phyloP scores from a whole-genome alignment of 2,113 vertebrate species.

The Rhegmatorhina hoffmannsi region DNA sequence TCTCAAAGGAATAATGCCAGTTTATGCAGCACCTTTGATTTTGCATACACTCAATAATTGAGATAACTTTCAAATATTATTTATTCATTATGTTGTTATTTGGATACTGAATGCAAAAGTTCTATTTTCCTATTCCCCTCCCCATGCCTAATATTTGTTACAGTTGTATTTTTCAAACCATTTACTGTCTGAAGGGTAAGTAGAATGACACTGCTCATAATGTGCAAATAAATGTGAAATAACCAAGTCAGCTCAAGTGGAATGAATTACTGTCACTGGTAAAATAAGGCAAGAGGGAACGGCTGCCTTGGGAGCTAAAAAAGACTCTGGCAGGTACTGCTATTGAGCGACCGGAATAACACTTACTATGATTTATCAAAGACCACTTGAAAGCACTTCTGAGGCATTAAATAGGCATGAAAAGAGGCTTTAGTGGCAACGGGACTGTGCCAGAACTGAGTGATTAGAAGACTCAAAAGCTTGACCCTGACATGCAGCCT shows the following conservation, averaged over 20 bases:
- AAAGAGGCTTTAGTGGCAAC: slow-evolving; percentile 72
- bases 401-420: slow-evolving; percentile 84
- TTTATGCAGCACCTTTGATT: slow-evolving; percentile 66
- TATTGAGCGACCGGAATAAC: slow-evolving; percentile 81
- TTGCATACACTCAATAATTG: slow-evolving; percentile 52
- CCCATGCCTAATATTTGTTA: slow-evolving; percentile 67
- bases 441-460: slow-evolving; percentile 54
- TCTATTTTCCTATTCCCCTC: slow-evolving; percentile 11
- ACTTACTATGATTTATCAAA: slow-evolving; percentile 86
- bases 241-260: slow-evolving; percentile 74
- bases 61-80: slow-evolving; percentile 70
- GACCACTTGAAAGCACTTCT: slow-evolving; percentile 89
- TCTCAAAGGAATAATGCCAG: slow-evolving; percentile 54
- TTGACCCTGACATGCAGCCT: slow-evolving; percentile 61
- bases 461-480: slow-evolving; percentile 54
- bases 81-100: slow-evolving; percentile 75
- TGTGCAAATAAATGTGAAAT: slow-evolving; percentile 75
- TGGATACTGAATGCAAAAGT: slow-evolving; percentile 37
- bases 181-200: slow-evolving; percentile 74
- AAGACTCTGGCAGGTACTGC: slow-evolving; percentile 74
- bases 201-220: slow-evolving; percentile 76
- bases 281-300: slow-evolving; percentile 71
- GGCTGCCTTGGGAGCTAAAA: slow-evolving; percentile 76
- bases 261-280: slow-evolving; percentile 80
- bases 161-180: slow-evolving; percentile 72